Conservation (phyloP, 2,797 vertebrate species). For the Anabacerthia variegaticeps region DNA sequence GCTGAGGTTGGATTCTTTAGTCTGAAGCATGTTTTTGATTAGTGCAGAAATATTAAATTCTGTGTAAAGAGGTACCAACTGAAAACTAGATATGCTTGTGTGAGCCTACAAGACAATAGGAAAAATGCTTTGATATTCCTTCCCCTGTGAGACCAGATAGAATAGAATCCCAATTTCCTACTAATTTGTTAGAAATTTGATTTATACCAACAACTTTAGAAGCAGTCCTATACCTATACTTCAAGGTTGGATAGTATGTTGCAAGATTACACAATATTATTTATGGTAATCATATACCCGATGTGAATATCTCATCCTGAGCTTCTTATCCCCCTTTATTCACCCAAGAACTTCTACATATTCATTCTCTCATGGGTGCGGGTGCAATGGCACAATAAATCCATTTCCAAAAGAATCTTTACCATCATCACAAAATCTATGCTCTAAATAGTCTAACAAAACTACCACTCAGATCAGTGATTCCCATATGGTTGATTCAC, state of each 20-base stretch:
- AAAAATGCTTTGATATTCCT: background rate
- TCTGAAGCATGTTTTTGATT: background rate
- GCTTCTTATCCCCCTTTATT: background rate
- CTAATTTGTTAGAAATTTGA: background rate
- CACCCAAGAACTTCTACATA: background rate
- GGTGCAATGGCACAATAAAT: background rate
- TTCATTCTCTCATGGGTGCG: background rate
- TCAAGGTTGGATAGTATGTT: rapidly evolving
- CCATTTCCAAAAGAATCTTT: background rate
- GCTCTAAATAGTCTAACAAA: background rate
- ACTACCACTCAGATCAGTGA: background rate
- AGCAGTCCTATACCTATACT: rapidly evolving
- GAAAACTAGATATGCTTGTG: background rate
- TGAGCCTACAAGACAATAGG: background rate
- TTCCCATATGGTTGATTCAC: rapidly evolving
- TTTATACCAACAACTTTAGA: background rate
- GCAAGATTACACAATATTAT: background rate
- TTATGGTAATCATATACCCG: background rate
- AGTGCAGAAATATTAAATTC: background rate
- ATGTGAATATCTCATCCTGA: background rate
- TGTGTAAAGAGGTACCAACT: background rate
- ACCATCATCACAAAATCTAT: background rate
- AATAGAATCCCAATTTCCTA: background rate
- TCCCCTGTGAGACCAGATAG: background rate
- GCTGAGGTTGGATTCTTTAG: background rate